A percentile compares a stretch with the other conserved stretches of the same genome.
Evolutionary conservation across 2,888 invertebrate species (phyloP).

Genomic region (Empis stercorea): DNA sequence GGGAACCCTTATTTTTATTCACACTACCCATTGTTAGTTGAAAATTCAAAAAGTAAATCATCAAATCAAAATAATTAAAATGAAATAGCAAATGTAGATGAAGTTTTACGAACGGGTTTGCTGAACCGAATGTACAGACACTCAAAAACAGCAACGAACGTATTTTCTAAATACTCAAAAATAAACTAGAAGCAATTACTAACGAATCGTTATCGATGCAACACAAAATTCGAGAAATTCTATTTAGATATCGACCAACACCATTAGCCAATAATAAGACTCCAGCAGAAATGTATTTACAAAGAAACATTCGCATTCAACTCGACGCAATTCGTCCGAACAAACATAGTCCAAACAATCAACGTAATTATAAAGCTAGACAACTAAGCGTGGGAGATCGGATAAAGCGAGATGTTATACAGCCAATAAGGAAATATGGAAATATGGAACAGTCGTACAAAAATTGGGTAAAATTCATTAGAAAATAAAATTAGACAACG

Average conservation of each 20-base stretch:
- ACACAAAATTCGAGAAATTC: constrained; percentile 7
- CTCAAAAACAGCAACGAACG: no score
- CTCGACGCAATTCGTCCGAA: constrained; percentile 7
- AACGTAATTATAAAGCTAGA: constrained; percentile 3
- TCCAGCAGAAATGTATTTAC: constrained; percentile 9
- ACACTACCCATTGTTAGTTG: no score
- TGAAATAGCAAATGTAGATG: constrained; percentile 21
- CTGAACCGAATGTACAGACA: constrained; percentile 7
- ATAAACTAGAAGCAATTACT: constrained; percentile 9
- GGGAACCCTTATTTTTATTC: no score
- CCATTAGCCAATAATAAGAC: constrained; percentile 7
- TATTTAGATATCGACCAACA: constrained; percentile 9
- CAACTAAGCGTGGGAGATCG: constrained; percentile 9
- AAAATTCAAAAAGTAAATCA: no score
- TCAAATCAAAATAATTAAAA: no score
- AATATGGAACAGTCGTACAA: constrained; percentile 3
- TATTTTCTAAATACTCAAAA: constrained; percentile 10
- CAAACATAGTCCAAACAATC: background rate
- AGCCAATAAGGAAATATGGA: constrained; percentile 9
- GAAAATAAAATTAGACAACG: constrained; percentile 5
- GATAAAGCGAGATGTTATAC: constrained; percentile 5
- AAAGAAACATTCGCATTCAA: constrained; percentile 8
- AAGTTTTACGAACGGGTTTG: constrained; percentile 3
- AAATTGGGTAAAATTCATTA: constrained; percentile 10
- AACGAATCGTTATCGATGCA: constrained; percentile 7